Conservation (phyloP, 2,888 invertebrate species). For the Dicycla oo region DNA sequence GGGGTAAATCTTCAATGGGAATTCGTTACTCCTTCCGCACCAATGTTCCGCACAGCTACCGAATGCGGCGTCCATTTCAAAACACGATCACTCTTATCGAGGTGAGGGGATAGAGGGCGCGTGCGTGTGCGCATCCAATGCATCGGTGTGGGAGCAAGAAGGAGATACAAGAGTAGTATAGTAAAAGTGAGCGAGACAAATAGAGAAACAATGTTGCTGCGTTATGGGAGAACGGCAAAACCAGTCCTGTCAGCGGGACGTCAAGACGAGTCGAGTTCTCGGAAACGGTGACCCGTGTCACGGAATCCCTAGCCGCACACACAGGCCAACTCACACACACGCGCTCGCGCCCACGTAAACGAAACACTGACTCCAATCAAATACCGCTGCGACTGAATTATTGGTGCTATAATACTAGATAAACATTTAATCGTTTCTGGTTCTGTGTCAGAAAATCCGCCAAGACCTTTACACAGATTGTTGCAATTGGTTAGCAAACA, state of each 20-base stretch:
- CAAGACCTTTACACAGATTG: conserved; percentile 17
- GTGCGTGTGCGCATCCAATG: conserved; percentile 88
- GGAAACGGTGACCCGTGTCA: conserved; percentile 90
- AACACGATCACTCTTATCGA: conserved; percentile 86
- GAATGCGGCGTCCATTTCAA: conserved; percentile 86
- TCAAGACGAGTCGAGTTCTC: conserved; percentile 89
- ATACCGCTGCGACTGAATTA: conserved; percentile 74
- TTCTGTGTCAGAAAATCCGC: conserved; percentile 17
- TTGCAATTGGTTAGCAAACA: conserved; percentile 23
- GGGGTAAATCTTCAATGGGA: conserved; percentile 80
- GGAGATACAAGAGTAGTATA: conserved; percentile 54
- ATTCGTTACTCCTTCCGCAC: conserved; percentile 81
- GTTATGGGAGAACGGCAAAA: conserved; percentile 86
- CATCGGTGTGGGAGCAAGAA: conserved; percentile 76
- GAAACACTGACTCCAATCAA: conserved; percentile 72
- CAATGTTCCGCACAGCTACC: conserved; percentile 86
- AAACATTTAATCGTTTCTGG: conserved; percentile 42
- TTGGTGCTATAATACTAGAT: conserved; percentile 68
- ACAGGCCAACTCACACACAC: conserved; percentile 69
- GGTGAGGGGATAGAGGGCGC: conserved; percentile 85
- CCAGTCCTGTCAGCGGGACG: conserved; percentile 90
- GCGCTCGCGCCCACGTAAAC: conserved; percentile 65
- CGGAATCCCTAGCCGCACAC: conserved; percentile 89
- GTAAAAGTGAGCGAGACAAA: conserved; percentile 76
- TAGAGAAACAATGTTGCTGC: conserved; percentile 84